Percentiles rank a stretch among this genome's conserved stretches.
These are phyloP conservation scores for Drosophila ohnishii DNA, from an alignment of 1,140 invertebrate genomes.

Conservation along the genomic window DNA sequence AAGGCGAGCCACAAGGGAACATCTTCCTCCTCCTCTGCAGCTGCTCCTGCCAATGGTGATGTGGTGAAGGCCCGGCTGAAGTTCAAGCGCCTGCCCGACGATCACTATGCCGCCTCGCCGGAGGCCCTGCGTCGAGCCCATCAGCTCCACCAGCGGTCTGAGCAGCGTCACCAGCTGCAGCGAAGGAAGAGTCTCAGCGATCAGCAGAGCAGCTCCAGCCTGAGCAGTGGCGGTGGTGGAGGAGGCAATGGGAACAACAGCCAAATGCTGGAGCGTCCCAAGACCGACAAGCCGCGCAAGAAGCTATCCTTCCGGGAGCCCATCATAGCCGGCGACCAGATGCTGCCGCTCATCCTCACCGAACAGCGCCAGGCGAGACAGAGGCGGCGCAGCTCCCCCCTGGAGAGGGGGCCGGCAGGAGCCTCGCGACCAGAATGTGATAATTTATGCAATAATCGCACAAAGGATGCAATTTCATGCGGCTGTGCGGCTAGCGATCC, in stretches of 20 bases:
- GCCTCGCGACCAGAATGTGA: constrained; percentile 51
- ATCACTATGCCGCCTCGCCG: constrained; percentile 62
- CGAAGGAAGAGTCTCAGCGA: constrained; percentile 66
- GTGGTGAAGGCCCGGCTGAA: constrained; percentile 71
- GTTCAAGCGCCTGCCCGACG: constrained; percentile 68
- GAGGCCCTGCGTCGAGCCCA: constrained; percentile 65
- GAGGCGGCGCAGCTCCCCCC: constrained; percentile 70
- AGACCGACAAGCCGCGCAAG: constrained; percentile 88
- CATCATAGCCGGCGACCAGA: constrained; percentile 78
- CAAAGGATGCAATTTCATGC: constrained; percentile 68
- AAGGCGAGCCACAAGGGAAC: constrained; percentile 43
- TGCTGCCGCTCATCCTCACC: constrained; percentile 53
- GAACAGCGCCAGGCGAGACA: constrained; percentile 58
- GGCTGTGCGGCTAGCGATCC: constrained; percentile 63
- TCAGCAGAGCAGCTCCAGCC: constrained; percentile 63
- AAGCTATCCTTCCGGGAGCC: constrained; percentile 94
- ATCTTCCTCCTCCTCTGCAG: background rate
- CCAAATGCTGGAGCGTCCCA: constrained; percentile 69
- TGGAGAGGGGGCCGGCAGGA: constrained; percentile 30
- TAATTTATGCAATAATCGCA: constrained; percentile 74
- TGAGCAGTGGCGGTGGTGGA: constrained; percentile 53
- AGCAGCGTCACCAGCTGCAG: constrained; percentile 63
- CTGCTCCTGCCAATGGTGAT: constrained; percentile 35
- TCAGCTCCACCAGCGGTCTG: constrained; percentile 60
- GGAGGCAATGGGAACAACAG: constrained; percentile 9